Percentiles rank a stretch among this genome's conserved stretches.
phyloP scores from a whole-genome alignment of 2,113 vertebrate genomes.

The rabbit (Oryctolagus cuniculus) region DNA sequence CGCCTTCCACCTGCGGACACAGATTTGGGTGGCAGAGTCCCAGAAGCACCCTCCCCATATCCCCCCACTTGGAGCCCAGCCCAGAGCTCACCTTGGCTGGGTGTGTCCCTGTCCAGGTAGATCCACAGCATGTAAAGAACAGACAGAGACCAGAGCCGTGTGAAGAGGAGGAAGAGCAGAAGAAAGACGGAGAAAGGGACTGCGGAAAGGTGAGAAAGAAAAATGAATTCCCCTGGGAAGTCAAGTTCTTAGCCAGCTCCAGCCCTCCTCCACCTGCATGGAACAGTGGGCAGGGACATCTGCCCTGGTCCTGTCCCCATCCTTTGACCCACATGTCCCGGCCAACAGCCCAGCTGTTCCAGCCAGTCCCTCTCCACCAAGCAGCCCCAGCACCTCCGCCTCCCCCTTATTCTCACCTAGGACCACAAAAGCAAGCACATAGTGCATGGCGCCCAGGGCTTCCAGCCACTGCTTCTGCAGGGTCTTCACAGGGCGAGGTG shows the following conservation, averaged over 20 bases:
- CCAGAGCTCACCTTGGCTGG: constrained; percentile 86
- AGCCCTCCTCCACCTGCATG: no score
- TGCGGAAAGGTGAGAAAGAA: constrained; percentile 69
- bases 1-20: constrained; percentile 88
- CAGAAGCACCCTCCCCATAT: background rate
- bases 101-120: constrained; percentile 90
- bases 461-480: no score
- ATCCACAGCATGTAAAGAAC: constrained; percentile 89
- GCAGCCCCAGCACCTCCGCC: no score
- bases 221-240: background rate
- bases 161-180: constrained; percentile 89
- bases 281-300: no score
- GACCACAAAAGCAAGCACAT: no score
- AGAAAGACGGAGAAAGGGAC: constrained; percentile 83
- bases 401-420: no score
- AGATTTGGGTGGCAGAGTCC: fast-evolving
- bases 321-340: no score
- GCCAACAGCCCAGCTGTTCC: no score
- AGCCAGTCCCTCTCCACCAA: no score
- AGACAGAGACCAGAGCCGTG: constrained; percentile 86
- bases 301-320: no score
- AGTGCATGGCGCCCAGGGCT: no score
- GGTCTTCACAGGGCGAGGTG: no score
- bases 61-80: background rate
- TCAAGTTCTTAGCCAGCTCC: background rate